A percentile compares a stretch with the other conserved stretches of the same genome.
Conservation (phyloP, 2,113 vertebrate species). For the Mellivora capensis region DNA sequence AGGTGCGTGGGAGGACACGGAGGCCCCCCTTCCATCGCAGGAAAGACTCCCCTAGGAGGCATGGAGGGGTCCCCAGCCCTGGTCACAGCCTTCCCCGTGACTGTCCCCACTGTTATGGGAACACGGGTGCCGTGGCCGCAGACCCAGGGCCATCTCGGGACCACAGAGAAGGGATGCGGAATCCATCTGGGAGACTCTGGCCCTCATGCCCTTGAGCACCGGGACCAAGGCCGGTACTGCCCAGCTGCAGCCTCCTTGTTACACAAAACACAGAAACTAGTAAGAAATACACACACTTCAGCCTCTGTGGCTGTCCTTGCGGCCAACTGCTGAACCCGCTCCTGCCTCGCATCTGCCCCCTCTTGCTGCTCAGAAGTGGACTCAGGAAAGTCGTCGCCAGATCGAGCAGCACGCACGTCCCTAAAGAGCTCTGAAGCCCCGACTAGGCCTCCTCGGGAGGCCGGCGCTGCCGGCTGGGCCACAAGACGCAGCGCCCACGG, state of each 20-base stretch:
- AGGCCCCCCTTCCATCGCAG: neutral
- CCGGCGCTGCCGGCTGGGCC: fast-evolving
- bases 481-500: fast-evolving
- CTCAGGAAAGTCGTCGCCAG: fast-evolving
- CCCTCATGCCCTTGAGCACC: neutral
- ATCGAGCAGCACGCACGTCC: fast-evolving
- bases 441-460: fast-evolving
- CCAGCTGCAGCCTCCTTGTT: fast-evolving
- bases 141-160: neutral
- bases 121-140: fast-evolving
- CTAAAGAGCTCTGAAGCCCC: fast-evolving
- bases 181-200: neutral
- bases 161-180: neutral
- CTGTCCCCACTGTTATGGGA: too few relatives aligned
- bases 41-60: neutral
- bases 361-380: neutral
- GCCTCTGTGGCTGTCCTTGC: neutral
- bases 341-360: neutral
- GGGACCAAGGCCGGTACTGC: neutral
- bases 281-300: neutral
- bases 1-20: fast-evolving
- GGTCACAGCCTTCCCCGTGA: fast-evolving
- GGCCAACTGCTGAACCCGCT: neutral
- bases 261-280: fast-evolving
- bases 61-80: too few relatives aligned